A percentile compares a stretch with the other conserved stretches of the same genome.
These are phyloP conservation scores for Zootermopsis nevadensis DNA, from an alignment of 2,888 invertebrate species.

Conservation along the genomic window DNA sequence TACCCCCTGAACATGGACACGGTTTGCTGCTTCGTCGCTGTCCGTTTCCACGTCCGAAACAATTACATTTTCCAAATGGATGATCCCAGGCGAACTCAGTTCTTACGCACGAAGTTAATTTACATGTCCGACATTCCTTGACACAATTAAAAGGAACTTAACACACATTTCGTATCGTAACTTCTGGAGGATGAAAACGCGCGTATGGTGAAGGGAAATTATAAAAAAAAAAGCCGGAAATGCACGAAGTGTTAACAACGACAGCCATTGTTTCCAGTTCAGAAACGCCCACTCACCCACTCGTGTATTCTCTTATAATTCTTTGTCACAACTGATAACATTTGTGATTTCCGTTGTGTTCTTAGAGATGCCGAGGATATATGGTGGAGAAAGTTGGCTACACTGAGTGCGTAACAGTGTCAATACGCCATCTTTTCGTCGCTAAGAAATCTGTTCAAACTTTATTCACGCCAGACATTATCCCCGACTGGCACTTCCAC, in stretches of 20 bases:
- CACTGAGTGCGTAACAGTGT: too few relatives aligned
- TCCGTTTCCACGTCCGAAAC: background rate
- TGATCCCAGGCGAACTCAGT: background rate
- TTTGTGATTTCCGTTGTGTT: background rate
- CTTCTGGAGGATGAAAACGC: background rate
- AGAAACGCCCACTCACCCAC: too few relatives aligned
- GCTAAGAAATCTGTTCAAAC: too few relatives aligned
- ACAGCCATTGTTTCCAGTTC: background rate
- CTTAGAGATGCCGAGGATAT: too few relatives aligned
- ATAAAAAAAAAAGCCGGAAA: background rate
- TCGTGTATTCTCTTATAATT: too few relatives aligned
- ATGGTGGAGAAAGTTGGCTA: too few relatives aligned
- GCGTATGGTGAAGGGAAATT: background rate
- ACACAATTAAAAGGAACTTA: background rate
- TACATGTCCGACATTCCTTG: slow-evolving; percentile 9
- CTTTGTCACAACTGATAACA: background rate
- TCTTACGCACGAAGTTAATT: background rate
- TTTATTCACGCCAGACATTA: too few relatives aligned
- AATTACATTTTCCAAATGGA: too few relatives aligned
- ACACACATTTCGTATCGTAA: background rate
- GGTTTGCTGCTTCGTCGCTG: background rate
- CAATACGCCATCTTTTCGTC: too few relatives aligned
- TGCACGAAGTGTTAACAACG: slow-evolving; percentile 9
- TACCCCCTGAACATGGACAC: background rate
- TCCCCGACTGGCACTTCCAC: too few relatives aligned